Evolutionary conservation across 2,888 invertebrate species (phyloP).

Genomic region (Pocota personata): DNA sequence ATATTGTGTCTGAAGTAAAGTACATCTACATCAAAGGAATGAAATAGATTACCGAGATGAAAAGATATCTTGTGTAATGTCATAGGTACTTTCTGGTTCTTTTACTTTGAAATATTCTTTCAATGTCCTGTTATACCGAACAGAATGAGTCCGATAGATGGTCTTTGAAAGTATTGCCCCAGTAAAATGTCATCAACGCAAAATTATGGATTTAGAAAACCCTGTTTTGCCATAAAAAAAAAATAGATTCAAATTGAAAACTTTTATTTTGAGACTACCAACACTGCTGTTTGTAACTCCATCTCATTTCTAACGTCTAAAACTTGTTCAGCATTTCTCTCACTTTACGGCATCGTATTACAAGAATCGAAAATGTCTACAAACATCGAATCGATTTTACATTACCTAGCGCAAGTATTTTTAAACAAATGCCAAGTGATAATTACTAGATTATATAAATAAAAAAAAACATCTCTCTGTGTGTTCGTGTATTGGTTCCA

Average conservation of each 20-base stretch:
- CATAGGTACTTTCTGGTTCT: too few relatives aligned
- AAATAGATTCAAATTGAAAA: too few relatives aligned
- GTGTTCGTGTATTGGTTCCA: not conserved
- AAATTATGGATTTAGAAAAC: too few relatives aligned
- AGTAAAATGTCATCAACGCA: too few relatives aligned
- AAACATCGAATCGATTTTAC: not conserved
- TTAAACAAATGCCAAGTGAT: not conserved
- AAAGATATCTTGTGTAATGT: too few relatives aligned
- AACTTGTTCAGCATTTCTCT: not conserved
- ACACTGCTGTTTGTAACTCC: too few relatives aligned
- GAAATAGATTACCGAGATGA: not conserved
- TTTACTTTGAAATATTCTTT: too few relatives aligned
- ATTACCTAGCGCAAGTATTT: not conserved
- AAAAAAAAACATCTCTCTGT: not conserved
- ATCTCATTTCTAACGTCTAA: not conserved
- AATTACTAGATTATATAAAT: constrained; percentile 1
- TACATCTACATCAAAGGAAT: not conserved
- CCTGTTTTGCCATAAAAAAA: too few relatives aligned
- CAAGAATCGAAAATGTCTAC: not conserved
- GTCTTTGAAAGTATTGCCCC: too few relatives aligned
- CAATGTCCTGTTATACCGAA: too few relatives aligned
- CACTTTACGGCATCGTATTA: not conserved
- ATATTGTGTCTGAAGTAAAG: too few relatives aligned
- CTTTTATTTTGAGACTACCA: not conserved
- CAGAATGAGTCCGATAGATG: too few relatives aligned